These are phyloP conservation scores for Oligia latruncula DNA, from an alignment of 2,888 invertebrate species.

Conservation along the genomic window DNA sequence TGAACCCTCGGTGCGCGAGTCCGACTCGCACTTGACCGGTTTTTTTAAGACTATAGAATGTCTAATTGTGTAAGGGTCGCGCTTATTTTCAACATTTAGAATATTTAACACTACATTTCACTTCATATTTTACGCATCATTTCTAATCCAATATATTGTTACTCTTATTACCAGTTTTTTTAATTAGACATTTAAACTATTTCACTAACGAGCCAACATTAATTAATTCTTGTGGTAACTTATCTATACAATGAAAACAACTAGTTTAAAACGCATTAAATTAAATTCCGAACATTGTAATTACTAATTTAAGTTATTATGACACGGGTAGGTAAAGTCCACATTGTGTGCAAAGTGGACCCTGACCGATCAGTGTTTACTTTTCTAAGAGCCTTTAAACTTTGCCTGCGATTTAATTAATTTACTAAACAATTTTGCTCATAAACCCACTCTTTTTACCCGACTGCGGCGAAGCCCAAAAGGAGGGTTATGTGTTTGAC, in stretches of 20 bases:
- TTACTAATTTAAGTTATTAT: background rate
- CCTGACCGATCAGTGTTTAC: background rate
- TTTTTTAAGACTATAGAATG: too few species aligned
- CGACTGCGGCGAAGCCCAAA: too few species aligned
- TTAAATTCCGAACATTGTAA: background rate
- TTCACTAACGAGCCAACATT: slow-evolving; percentile 3
- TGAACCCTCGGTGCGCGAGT: too few species aligned
- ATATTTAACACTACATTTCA: background rate
- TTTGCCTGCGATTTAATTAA: background rate
- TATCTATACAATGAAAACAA: background rate
- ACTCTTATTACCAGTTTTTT: background rate
- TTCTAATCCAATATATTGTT: background rate
- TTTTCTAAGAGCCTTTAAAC: background rate
- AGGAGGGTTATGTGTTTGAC: too few species aligned
- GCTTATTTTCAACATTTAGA: background rate
- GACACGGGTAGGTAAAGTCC: background rate
- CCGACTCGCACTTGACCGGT: too few species aligned
- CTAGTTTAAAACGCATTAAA: slow-evolving; percentile 5
- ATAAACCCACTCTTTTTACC: background rate
- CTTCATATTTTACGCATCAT: background rate
- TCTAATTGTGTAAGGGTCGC: background rate
- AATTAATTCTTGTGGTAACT: background rate
- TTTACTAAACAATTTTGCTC: background rate
- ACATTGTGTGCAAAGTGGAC: background rate
- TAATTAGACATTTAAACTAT: slow-evolving; percentile 1